phyloP scores from a whole-genome alignment of 2,888 invertebrate genomes.

The Morpho helenor region DNA sequence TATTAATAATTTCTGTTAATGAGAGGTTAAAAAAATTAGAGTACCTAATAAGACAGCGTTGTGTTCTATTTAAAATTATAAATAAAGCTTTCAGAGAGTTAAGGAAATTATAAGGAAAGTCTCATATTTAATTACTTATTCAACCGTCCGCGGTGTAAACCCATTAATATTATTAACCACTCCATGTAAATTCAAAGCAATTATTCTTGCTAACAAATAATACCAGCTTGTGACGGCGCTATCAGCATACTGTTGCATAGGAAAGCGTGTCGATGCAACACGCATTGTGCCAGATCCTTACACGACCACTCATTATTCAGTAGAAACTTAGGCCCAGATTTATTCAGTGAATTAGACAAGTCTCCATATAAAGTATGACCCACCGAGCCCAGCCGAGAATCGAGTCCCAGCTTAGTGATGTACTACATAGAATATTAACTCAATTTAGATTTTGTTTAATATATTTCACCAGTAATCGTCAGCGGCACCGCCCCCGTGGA shows the following conservation, averaged over 20 bases:
- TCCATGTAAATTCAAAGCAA: not conserved
- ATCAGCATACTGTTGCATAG: slow-evolving; percentile 34
- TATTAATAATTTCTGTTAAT: too few relatives aligned
- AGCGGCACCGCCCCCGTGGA: too few relatives aligned
- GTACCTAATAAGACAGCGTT: too few relatives aligned
- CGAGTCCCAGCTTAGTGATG: slow-evolving; percentile 23
- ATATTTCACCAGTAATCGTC: too few relatives aligned
- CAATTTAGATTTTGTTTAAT: too few relatives aligned
- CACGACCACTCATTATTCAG: slow-evolving; percentile 65
- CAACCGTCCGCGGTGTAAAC: too few relatives aligned
- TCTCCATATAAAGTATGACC: slow-evolving; percentile 70
- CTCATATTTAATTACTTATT: too few relatives aligned
- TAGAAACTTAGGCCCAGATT: slow-evolving; percentile 69
- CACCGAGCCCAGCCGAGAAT: slow-evolving; percentile 38
- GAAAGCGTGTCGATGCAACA: slow-evolving; percentile 49
- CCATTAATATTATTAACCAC: not conserved
- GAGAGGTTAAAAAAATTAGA: too few relatives aligned
- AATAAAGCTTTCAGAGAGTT: too few relatives aligned
- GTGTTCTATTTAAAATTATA: too few relatives aligned
- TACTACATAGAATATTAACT: too few relatives aligned
- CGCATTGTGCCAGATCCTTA: slow-evolving; percentile 57
- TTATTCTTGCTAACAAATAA: not conserved
- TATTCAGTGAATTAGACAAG: slow-evolving; percentile 68
- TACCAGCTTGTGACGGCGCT: not conserved
- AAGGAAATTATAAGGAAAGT: too few relatives aligned